Base-by-base conservation (phyloP, 2,797 vertebrate genomes). In the Peromyscus nudipes region DNA sequence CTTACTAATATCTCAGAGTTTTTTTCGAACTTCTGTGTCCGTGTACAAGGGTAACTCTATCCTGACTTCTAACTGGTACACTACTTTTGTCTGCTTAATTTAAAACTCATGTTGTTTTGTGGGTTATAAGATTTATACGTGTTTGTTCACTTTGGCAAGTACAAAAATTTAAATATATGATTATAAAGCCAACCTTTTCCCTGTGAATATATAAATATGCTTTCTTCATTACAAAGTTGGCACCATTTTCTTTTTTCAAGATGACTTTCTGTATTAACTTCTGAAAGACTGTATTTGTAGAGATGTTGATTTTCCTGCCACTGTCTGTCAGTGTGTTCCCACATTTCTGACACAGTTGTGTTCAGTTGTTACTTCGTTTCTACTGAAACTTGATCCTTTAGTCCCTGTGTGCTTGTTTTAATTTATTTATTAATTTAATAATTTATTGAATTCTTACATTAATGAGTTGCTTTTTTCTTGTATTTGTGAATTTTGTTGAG, bases 401-500 rank as follows among this genome's bases (percentile, higher is more conserved):
- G 29, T 67, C 77, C 37, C 16, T 80, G 6, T 0, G 17, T 4
- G 75, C 11, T 86, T 40, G 62, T 46, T 95, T 93, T 80, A 92
- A 57, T 90, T 52, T 52, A 52, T 52, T 52, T 49, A 7, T 86
- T 37, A 67, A 40, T 95, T 92, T 79, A 92, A 64, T 91, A 69
- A 2, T 71, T 92, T 37, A 52, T 92, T 96, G 77, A 64, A 60
- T 84, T 83, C n/a, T 81, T 69, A 71, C 0, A 12, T 46, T 88
- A 84, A 1, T 27, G 23, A 85, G 9, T 55, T 88, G 49, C 84
- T 91, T 31, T 76, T 91, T 43, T 21, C 34, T 89, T 94, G 4
- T 84, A n/a, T 91, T 91, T 88, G 37, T 65, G 77, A 93, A 79
- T 37, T 92, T 40, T 91, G 60, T 89, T 92, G 65, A 89, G 88